phyloP scores from a whole-genome alignment of 2,113 vertebrate species.

The Ranitomeya imitator region DNA sequence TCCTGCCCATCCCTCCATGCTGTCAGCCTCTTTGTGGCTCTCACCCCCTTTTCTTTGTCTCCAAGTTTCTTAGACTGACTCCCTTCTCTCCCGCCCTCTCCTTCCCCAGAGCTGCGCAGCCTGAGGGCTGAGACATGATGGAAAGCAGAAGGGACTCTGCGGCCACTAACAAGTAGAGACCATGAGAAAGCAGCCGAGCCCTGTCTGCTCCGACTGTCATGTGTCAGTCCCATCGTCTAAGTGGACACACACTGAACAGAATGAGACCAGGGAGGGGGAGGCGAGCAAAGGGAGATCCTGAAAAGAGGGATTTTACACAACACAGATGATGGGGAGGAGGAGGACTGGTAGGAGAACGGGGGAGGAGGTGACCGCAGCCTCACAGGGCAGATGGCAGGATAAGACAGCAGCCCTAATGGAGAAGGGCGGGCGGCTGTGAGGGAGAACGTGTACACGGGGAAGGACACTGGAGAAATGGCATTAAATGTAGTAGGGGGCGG shows the following conservation, averaged over 20 bases:
- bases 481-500: not conserved
- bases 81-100: conserved; percentile 41
- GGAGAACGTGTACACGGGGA: not conserved
- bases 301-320: conserved; percentile 16
- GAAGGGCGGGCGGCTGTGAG: conserved; percentile 14
- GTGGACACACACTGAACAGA: conserved; percentile 40
- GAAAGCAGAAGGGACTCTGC: conserved; percentile 54
- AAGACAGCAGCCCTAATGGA: conserved; percentile 36
- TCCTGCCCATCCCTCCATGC: not conserved
- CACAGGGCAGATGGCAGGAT: conserved; percentile 24
- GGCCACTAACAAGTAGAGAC: conserved; percentile 52
- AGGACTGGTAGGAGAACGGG: not conserved
- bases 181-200: conserved; percentile 33
- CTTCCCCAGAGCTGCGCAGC: conserved; percentile 28
- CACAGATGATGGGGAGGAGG: conserved; percentile 35
- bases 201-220: conserved; percentile 37
- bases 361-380: not conserved
- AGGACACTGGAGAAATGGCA: not conserved
- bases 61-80: not conserved
- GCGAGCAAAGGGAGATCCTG: conserved; percentile 12
- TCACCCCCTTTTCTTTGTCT: conserved; percentile 53
- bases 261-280: conserved; percentile 12
- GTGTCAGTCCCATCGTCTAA: conserved; percentile 38
- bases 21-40: conserved; percentile 46
- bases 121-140: conserved; percentile 56